Conservation (phyloP, 2,113 vertebrate species). For the Ariopsis seemanni region DNA sequence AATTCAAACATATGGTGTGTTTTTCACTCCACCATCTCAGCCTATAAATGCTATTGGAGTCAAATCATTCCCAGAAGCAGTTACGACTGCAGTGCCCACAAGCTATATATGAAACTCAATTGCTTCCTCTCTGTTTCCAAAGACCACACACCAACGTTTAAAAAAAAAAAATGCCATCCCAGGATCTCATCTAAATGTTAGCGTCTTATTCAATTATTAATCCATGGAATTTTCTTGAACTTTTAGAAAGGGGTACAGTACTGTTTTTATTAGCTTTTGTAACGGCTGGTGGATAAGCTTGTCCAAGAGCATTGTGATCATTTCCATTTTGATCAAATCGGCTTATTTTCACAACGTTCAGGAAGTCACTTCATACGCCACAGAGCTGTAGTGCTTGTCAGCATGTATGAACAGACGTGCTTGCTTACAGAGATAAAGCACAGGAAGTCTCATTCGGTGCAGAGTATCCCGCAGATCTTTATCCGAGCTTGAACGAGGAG, state of each 20-base stretch:
- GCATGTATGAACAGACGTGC: conserved; percentile 28
- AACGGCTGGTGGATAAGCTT: conserved; percentile 50
- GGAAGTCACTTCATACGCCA: conserved; percentile 26
- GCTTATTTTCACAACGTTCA: conserved; percentile 47
- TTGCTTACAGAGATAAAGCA: conserved; percentile 32
- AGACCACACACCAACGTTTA: conserved; percentile 75
- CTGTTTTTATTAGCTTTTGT: conserved; percentile 57
- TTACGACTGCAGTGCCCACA: conserved; percentile 77
- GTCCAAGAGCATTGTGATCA: conserved; percentile 50
- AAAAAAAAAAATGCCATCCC: conserved; percentile 64
- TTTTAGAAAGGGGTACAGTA: conserved; percentile 58
- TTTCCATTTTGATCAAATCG: conserved; percentile 57
- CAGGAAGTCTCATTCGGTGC: conserved; percentile 3
- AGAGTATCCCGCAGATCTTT: background rate
- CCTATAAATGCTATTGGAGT: conserved; percentile 84
- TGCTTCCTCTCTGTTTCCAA: conserved; percentile 78
- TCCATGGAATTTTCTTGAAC: conserved; percentile 55
- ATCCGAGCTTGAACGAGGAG: background rate
- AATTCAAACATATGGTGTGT: conserved; percentile 88
- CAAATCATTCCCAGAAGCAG: conserved; percentile 81
- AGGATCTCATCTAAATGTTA: conserved; percentile 79
- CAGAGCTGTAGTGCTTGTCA: conserved; percentile 26
- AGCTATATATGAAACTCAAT: conserved; percentile 79
- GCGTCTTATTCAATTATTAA: conserved; percentile 88
- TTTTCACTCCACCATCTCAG: conserved; percentile 76